Base-by-base conservation (phyloP, 2,797 vertebrate genomes). In the Enteromius paludinosus region DNA sequence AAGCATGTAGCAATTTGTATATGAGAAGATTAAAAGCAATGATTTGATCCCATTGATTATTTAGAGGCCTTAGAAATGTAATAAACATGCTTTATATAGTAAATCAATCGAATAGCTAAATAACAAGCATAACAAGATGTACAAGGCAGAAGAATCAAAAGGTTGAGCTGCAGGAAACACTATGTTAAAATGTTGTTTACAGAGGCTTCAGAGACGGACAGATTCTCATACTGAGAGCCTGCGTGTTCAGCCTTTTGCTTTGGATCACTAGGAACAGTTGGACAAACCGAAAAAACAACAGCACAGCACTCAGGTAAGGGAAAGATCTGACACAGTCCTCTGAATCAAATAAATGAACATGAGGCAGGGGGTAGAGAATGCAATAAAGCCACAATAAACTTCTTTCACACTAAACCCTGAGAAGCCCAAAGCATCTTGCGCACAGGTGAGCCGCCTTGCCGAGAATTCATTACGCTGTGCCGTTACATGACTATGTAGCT, bases 341-440 rank as follows among this genome's bases (percentile, higher is more conserved):
- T 59, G 71, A 74, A 79, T 83, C 52, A 78, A 75, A 83, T 74
- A 85, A 86, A 65, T 78, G 17, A 86, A 75, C 17, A 49, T 76
- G 69, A 66, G 77, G 73, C 61, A 45, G 78, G 72, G 17, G 72
- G 65, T 33, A 33, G 18, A 47, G 38, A 81, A 80, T 3, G 25
- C 68, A 77, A 81, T 79, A 82, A 59, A 83, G 71, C 80, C 62
- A 49, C 69, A 56, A 30, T 68, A 73, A 41, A 54, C 65, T 43
- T 23, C 54, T 54, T 52, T 65, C 23, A 23, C n/a, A 56, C 64
- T 10, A 49, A 41, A 64, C 71, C 72, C 71, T 1, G 14, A 18
- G 77, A 59, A 78, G 59, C 78, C 28, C 45, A 54, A 52, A 62
- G 68, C 35, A 41, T 47, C 35, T 38, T 2, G 12, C 2, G 33